Evolutionary conservation across 1,140 invertebrate genomes (phyloP), one percentile per base, ranked within the genome.

Genomic region (Conus ventricosus): DNA sequence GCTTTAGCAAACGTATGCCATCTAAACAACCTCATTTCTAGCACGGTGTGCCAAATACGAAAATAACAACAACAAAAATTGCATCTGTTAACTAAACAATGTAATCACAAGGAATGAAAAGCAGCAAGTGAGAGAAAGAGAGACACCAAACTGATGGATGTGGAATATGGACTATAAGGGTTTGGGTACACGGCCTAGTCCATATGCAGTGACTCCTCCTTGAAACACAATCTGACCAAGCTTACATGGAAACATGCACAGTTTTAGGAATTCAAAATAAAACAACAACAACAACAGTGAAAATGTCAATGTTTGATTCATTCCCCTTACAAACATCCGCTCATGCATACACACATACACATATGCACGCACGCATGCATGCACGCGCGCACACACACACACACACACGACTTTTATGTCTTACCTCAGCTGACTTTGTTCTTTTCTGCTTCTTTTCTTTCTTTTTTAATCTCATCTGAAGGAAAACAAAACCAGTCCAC

Each of bases 301-400:
- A 39, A 39, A 39, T 39, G 39, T 39, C 20, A 8, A 10, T 53
- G 25, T 39, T 80, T 53, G 15, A 17, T 15, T 80, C 27, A 10
- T 80, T 80, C 27, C 20, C 11, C 27, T 53, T 80, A 20, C 20
- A 8, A 10, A 17, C 75, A 78, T 11, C 27, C 54, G 1, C 20
- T 17, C 25, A 85, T 55, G 60, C 8, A 63, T 55, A 85, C 54
- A 85, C 57, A 63, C 84, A 85, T 63, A 39, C 57, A 39, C 57
- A 63, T 25, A 60, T 55, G 2, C 54, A 60, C 7, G 63, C 57
- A n/a, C 54, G 8, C 57, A n/a, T 15, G 7, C 57, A 25, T 55
- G 25, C 25, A 63, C 54, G 3, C 57, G 6, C 54, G 63, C 57
- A 63, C 84, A 85, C 57, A 85, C 57, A 25, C 57, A 85, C 84